Evolutionary conservation across 2,888 invertebrate genomes (phyloP), one percentile per base, ranked within the genome.

Genomic region (Pardosa pseudoannulata): DNA sequence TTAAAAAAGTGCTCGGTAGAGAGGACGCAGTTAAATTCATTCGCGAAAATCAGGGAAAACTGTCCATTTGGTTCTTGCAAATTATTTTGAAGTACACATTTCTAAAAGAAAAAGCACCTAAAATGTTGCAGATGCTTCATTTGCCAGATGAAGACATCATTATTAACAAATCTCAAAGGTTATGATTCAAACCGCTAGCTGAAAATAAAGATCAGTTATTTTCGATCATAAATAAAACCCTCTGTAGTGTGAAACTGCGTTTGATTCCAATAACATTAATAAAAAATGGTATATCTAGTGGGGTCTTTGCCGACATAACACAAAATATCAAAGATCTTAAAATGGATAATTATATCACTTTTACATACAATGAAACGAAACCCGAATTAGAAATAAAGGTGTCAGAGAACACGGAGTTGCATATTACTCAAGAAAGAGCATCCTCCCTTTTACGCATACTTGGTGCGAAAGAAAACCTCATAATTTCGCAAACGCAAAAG

Each of bases 111-210:
- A 1, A 16, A 9, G 71, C 65, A 0, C 50, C 76, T 0, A 41
- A 31, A 32, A 23, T 83, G n/a, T 46, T 83, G 32, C 29, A 28
- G 5, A 71, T 71, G 41, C 32, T 80, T 16, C n/a, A 74, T 81
- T 68, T 56, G 29, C 11, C 39, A 56, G 19, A 39, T 27, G 16
- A 23, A 19, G 23, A 73, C 9, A 27, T 5, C 0, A 23, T 72
- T 23, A 65, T 76, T 31, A 64, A 27, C 1, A 7, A n/a, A 46
- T 39, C 71, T 0, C 19, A 23, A 19, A 28, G 6, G 46, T 80
- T 80, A 27, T 67, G 36, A 13, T 80, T 36, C 65, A n/a, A 50
- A 16, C 39, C 68, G 11, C 9, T n/a, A 11, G 9, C 31, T 9
- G 13, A 31, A 3, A 23, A 11, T n/a, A 11, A 29, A n/a, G 19